Base-by-base conservation (phyloP, 2,113 vertebrate species). In the Irena cyanogastra region DNA sequence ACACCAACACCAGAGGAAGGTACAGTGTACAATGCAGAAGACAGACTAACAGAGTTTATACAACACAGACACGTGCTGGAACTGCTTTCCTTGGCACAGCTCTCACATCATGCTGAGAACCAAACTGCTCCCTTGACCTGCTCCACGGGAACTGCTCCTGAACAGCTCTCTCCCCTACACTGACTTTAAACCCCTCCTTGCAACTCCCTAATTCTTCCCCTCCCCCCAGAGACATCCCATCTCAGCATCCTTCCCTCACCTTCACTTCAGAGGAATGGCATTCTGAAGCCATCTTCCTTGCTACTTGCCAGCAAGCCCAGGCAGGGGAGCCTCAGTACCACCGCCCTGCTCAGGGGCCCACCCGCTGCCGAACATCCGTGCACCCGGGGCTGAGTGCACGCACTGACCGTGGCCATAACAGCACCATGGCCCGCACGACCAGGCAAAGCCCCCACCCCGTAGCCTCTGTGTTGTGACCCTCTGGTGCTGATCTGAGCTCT, bases 351-450 rank as follows among this genome's bases (percentile, higher is more conserved):
- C 35, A 37, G 13, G 22, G 30, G 17, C 42, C 30, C 1, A 3
- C 49, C 42, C 0, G 0, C 35, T 7, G 39, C 19, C 4, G 1
- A 26, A 21, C 6, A 12, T 16, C 31, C 0, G 0, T 2, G 16
- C 31, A 31, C 16, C 23, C 0, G 0, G 6, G 19, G 39, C 23
- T 5, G 6, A 49, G 39, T 0, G 1, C 39, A 47, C 0, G 0
- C 35, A n/a, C 24, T 3, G 35, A 37, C 60, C 2, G 0, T 17
- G 8, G 8, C 11, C 1, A 0, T 1, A 3, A 47, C 3, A 28
- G 13, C 61, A 50, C 31, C 10, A 2, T 3, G 6, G 31, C 59
- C 27, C 74, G 19, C 47, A 9, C 0, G 3, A 45, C 60, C 52
- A 41, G 18, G 7, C 47, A 45, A 17, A 54, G 13, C 9, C 18